phyloP scores from a whole-genome alignment of 2,113 vertebrate species.

The Hippocampus abdominalis region DNA sequence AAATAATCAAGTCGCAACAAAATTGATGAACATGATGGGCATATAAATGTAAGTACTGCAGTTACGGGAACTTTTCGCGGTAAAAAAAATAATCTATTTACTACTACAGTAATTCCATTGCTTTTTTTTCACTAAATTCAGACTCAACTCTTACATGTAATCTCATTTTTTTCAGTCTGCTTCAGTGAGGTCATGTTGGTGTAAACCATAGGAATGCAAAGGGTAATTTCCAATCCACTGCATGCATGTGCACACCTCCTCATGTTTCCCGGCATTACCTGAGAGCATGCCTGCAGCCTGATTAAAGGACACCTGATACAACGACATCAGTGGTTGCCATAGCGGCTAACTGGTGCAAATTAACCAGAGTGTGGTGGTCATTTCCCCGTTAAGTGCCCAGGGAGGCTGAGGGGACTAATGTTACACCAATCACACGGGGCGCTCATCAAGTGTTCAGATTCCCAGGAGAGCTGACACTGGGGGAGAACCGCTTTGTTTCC shows the following conservation, averaged over 20 bases:
- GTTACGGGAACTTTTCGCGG: too few species aligned
- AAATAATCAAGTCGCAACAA: neutral
- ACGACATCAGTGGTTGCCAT: conserved; percentile 42
- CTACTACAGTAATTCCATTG: neutral
- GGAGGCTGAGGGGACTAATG: conserved; percentile 2
- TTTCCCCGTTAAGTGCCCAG: conserved; percentile 13
- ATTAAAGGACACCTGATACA: conserved; percentile 61
- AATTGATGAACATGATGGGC: neutral
- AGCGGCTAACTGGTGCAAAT: conserved; percentile 10
- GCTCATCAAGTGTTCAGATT: neutral
- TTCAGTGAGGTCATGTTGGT: conserved; percentile 12
- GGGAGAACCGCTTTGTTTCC: neutral
- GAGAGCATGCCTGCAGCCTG: conserved; percentile 32
- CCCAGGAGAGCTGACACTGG: neutral
- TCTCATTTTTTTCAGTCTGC: neutral
- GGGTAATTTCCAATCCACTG: neutral
- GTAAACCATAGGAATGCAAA: neutral
- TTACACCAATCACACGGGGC: neutral
- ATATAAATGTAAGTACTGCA: too few species aligned
- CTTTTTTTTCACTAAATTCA: neutral
- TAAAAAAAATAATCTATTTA: neutral
- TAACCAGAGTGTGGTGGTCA: conserved; percentile 4
- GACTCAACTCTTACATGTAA: neutral
- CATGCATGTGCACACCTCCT: conserved; percentile 36
- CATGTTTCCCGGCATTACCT: conserved; percentile 44